Conservation (phyloP, 2,888 invertebrate genomes). For the Troilus luridus region DNA sequence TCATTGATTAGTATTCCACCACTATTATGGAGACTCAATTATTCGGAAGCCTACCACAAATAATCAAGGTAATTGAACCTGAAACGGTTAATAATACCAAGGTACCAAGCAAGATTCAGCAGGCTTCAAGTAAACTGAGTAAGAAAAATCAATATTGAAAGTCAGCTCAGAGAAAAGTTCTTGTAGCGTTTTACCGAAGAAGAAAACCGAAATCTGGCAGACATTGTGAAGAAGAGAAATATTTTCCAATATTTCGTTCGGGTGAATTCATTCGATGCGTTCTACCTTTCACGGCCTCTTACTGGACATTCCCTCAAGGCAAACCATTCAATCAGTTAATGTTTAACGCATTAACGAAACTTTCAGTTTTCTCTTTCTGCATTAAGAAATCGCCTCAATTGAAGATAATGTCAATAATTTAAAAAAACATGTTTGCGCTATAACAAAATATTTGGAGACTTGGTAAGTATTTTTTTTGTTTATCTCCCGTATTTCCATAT, state of each 20-base stretch:
- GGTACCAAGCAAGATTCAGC: too few species aligned
- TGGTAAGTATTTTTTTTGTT: too few species aligned
- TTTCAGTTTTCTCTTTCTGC: background rate
- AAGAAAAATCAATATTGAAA: background rate
- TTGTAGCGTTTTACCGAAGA: background rate
- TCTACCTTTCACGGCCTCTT: background rate
- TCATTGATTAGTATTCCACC: too few species aligned
- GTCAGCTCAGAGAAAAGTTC: background rate
- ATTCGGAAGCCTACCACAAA: too few species aligned
- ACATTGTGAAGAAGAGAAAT: background rate
- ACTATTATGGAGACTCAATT: too few species aligned
- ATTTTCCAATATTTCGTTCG: background rate
- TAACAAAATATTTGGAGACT: background rate
- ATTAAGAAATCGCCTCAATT: background rate
- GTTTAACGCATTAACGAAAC: background rate
- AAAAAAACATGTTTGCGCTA: background rate
- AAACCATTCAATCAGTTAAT: constrained; percentile 5
- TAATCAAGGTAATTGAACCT: too few species aligned
- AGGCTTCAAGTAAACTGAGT: too few species aligned
- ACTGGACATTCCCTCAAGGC: background rate
- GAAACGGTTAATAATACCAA: too few species aligned
- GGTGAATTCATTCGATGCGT: constrained; percentile 10
- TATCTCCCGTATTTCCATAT: too few species aligned
- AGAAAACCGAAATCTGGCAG: background rate
- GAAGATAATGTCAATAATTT: background rate